Conservation (phyloP, 2,797 vertebrate species). For the Odontamblyopus lacepedii region DNA sequence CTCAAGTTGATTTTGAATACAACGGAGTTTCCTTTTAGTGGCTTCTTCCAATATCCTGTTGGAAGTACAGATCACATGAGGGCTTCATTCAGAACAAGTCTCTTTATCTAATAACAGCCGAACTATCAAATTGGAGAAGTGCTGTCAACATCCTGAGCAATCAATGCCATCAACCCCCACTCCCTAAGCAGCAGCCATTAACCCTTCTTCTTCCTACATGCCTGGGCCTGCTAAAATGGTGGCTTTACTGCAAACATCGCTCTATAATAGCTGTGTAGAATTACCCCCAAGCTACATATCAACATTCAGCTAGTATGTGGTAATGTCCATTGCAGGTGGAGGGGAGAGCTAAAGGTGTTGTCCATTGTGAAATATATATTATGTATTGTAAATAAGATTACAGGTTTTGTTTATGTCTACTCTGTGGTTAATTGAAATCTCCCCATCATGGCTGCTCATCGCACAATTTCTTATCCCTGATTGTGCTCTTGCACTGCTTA, state of each 20-base stretch:
- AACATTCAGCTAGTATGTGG: slow-evolving; percentile 40
- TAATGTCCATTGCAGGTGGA: slow-evolving; percentile 31
- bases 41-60: slow-evolving; percentile 11
- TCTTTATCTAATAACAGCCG: slow-evolving; percentile 70
- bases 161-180: slow-evolving; percentile 71
- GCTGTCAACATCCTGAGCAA: slow-evolving; percentile 76
- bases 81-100: slow-evolving; percentile 63
- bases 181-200: slow-evolving; percentile 72
- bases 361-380: slow-evolving; percentile 2
- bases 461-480: slow-evolving; percentile 58
- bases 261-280: slow-evolving; percentile 68
- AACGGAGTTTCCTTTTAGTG: slow-evolving; percentile 2
- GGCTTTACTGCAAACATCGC: slow-evolving; percentile 64
- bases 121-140: slow-evolving; percentile 75
- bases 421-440: slow-evolving; percentile 15
- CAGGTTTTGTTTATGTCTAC: slow-evolving; percentile 9
- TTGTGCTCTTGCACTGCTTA: slow-evolving; percentile 45
- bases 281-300: slow-evolving; percentile 55
- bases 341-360: slow-evolving; percentile 34
- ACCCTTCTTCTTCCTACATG: slow-evolving; percentile 74
- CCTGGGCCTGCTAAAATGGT: slow-evolving; percentile 76
- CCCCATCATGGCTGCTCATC: slow-evolving; percentile 29
- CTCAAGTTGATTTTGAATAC: slow-evolving; percentile 11
- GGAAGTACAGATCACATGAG: slow-evolving; percentile 50
- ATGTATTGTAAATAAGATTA: neutral